Conservation (phyloP, 2,113 vertebrate genomes). For the Bothrops jararaca region DNA sequence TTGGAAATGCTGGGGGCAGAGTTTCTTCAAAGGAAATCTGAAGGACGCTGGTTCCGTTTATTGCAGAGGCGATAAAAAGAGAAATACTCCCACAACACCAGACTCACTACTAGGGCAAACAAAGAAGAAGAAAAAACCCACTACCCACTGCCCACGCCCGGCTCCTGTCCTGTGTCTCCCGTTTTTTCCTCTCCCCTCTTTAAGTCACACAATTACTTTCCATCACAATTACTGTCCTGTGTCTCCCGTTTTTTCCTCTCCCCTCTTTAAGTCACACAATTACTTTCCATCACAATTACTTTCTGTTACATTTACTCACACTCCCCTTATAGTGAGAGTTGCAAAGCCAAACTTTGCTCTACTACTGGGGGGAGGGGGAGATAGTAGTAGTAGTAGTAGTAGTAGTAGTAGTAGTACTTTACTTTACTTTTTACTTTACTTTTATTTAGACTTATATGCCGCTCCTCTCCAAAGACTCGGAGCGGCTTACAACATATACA, state of each 20-base stretch:
- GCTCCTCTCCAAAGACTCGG: no score
- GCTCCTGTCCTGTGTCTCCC: neutral
- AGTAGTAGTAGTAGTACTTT: no score
- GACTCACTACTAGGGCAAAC: neutral
- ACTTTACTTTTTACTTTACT: no score
- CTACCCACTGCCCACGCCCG: neutral
- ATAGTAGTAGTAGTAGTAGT: no score
- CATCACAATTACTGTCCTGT: neutral
- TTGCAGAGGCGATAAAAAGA: neutral
- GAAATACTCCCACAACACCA: neutral
- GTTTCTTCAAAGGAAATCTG: neutral
- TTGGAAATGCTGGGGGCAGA: fast-evolving
- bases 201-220: neutral
- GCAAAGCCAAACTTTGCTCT: slow-evolving; percentile 19
- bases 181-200: neutral
- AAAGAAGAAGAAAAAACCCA: neutral
- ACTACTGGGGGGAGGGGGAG: slow-evolving; percentile 5
- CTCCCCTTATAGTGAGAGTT: neutral
- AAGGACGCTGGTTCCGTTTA: neutral
- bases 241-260: neutral
- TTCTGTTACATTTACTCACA: neutral
- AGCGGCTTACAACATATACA: no score
- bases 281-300: slow-evolving; percentile 6
- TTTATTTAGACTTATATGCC: no score
- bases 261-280: neutral